A percentile compares a stretch with the other conserved stretches of the same genome.
phyloP scores from a whole-genome alignment of 2,888 invertebrate genomes.

The Craniophora ligustri region DNA sequence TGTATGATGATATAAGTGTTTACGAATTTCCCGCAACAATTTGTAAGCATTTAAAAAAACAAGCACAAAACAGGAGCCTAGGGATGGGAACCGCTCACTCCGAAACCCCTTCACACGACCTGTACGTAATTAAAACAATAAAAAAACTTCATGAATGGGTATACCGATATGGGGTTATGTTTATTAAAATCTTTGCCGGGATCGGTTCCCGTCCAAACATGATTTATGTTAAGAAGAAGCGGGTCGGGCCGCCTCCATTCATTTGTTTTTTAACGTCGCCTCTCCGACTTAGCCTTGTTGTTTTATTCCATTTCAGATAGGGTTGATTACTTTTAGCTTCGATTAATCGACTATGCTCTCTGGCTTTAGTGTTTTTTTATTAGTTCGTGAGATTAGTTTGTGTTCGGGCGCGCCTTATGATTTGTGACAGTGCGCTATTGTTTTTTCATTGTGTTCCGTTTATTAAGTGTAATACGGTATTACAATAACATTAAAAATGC shows the following conservation, averaged over 20 bases:
- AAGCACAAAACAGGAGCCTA: slow-evolving; percentile 45
- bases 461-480: slow-evolving; percentile 43
- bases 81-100: slow-evolving; percentile 46
- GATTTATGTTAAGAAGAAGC: slow-evolving; percentile 82
- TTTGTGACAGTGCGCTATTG: slow-evolving; percentile 58
- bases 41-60: slow-evolving; percentile 18
- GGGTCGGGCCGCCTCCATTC: slow-evolving; percentile 78
- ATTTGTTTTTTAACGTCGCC: slow-evolving; percentile 80
- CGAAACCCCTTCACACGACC: slow-evolving; percentile 80
- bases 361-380: slow-evolving; percentile 50
- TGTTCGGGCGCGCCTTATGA: slow-evolving; percentile 57
- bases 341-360: slow-evolving; percentile 73
- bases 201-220: slow-evolving; percentile 74
- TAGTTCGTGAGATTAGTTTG: slow-evolving; percentile 56
- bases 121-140: slow-evolving; percentile 81
- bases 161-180: slow-evolving; percentile 80
- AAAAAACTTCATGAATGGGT: slow-evolving; percentile 83
- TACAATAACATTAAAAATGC: slow-evolving; percentile 14
- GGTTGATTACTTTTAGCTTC: slow-evolving; percentile 86
- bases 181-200: slow-evolving; percentile 83
- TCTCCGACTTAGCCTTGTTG: slow-evolving; percentile 37
- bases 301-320: slow-evolving; percentile 77
- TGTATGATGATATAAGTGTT: no score
- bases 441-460: slow-evolving; percentile 37
- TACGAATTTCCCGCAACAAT: no score